Percentiles rank a stretch among this genome's conserved stretches.
These are phyloP conservation scores for Camponotus vicinus DNA, from an alignment of 1,140 invertebrate genomes.

Conservation along the genomic window DNA sequence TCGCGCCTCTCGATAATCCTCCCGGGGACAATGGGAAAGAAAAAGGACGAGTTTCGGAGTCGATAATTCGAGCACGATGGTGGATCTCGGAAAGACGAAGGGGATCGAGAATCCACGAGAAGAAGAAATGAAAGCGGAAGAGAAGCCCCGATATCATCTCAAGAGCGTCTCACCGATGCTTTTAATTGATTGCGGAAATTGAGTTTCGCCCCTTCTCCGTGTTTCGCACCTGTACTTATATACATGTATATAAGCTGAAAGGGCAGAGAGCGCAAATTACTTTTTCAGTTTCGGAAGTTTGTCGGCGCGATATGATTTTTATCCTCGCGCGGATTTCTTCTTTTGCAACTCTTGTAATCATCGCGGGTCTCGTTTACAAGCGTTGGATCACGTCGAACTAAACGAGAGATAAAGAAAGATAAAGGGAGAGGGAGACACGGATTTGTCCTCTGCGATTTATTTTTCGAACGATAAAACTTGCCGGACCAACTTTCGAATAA, in stretches of 20 bases:
- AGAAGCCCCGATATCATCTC: constrained; percentile 44
- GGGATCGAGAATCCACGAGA: not conserved
- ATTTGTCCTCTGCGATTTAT: constrained; percentile 63
- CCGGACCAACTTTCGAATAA: constrained; percentile 46
- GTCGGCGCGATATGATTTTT: not conserved
- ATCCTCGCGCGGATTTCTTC: not conserved
- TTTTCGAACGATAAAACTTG: constrained; percentile 63
- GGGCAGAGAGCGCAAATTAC: not conserved
- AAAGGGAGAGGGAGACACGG: not conserved
- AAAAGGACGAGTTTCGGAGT: constrained; percentile 13
- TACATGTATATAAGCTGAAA: not conserved
- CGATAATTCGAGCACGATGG: constrained; percentile 38
- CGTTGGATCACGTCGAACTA: not conserved
- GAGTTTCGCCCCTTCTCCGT: not conserved
- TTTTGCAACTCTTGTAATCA: constrained; percentile 43
- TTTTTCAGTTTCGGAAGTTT: constrained; percentile 16
- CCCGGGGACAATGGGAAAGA: constrained; percentile 33
- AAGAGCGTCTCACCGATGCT: constrained; percentile 26
- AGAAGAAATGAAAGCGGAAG: not conserved
- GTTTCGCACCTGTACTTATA: constrained; percentile 8
- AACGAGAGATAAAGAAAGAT: not conserved
- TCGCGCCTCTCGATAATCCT: constrained; percentile 54
- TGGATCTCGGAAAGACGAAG: not conserved
- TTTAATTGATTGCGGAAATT: constrained; percentile 55
- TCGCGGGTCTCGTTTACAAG: constrained; percentile 40